These are phyloP conservation scores for Drosophila ambigua DNA, from an alignment of 1,140 invertebrate species.

Conservation along the genomic window DNA sequence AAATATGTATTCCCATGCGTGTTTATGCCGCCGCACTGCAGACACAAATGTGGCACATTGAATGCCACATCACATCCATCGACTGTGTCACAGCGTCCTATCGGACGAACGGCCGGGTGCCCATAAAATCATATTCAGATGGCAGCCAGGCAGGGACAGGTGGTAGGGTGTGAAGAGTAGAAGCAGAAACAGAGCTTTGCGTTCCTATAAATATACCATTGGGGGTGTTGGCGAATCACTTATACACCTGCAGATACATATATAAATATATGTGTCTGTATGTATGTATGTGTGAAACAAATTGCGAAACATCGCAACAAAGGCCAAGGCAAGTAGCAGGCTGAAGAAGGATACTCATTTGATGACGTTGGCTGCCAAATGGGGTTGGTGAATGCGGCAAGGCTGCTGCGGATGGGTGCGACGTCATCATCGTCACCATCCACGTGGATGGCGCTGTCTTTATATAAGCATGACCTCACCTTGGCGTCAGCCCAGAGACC, in stretches of 20 bases:
- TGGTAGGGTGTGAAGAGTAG: constrained; percentile 8
- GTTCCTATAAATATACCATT: constrained; percentile 47
- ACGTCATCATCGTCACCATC: constrained; percentile 45
- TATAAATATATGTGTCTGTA: constrained; percentile 24
- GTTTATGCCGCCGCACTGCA: constrained; percentile 52
- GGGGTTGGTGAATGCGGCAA: constrained; percentile 15
- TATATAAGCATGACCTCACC: constrained; percentile 62
- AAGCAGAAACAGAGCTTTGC: constrained; percentile 6
- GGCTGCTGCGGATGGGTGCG: constrained; percentile 47
- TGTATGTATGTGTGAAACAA: constrained; percentile 33
- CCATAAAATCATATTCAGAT: constrained; percentile 62
- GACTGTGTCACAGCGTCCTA: constrained; percentile 35
- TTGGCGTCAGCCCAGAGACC: constrained; percentile 17
- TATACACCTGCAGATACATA: constrained; percentile 14
- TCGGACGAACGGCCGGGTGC: neutral
- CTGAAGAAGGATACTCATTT: constrained; percentile 44
- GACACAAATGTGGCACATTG: constrained; percentile 35
- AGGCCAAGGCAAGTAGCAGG: constrained; percentile 54
- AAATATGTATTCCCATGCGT: constrained; percentile 71
- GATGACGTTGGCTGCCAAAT: constrained; percentile 38
- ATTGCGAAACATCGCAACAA: constrained; percentile 51
- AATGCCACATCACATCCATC: constrained; percentile 30
- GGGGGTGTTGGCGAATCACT: neutral
- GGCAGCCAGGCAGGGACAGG: constrained; percentile 27
- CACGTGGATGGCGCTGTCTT: constrained; percentile 36